Evolutionary conservation across 2,113 vertebrate genomes (phyloP).

Genomic region (Stegastes partitus): DNA sequence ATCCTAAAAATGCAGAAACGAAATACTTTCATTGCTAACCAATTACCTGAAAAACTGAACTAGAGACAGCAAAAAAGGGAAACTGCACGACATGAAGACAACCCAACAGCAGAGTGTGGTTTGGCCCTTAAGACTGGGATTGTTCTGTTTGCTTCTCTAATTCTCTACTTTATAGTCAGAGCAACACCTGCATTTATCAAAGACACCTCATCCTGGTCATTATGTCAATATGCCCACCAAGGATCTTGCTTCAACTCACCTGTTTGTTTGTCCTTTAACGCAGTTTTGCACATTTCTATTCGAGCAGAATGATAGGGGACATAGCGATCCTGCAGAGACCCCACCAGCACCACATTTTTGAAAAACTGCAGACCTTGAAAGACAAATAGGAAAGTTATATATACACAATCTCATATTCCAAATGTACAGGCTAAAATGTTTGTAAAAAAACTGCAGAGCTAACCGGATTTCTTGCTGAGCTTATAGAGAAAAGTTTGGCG

Average conservation of each 20-base stretch:
- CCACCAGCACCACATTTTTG: conserved; percentile 96
- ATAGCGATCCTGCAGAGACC: conserved; percentile 97
- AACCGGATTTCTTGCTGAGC: conserved; percentile 98
- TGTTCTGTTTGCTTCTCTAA: conserved; percentile 18
- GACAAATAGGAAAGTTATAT: conserved; percentile 20
- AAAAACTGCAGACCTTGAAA: conserved; percentile 94
- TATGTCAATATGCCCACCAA: background rate
- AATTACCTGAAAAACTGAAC: background rate
- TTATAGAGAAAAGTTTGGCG: conserved; percentile 99
- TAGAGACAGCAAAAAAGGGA: background rate
- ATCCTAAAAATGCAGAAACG: too few relatives aligned
- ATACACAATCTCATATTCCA: background rate
- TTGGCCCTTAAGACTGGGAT: background rate
- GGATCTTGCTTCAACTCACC: conserved; percentile 82
- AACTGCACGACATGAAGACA: background rate
- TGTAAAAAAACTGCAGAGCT: conserved; percentile 39
- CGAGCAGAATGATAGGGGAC: conserved; percentile 98
- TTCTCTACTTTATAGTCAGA: background rate
- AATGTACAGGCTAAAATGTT: background rate
- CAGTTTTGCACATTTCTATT: conserved; percentile 99
- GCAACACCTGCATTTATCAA: background rate
- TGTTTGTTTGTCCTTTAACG: conserved; percentile 98
- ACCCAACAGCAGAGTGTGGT: too few relatives aligned
- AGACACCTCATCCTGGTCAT: background rate
- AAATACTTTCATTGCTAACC: too few relatives aligned